These are phyloP conservation scores for Spondyliosoma cantharus DNA, from an alignment of 2,797 vertebrate genomes.

Conservation along the genomic window DNA sequence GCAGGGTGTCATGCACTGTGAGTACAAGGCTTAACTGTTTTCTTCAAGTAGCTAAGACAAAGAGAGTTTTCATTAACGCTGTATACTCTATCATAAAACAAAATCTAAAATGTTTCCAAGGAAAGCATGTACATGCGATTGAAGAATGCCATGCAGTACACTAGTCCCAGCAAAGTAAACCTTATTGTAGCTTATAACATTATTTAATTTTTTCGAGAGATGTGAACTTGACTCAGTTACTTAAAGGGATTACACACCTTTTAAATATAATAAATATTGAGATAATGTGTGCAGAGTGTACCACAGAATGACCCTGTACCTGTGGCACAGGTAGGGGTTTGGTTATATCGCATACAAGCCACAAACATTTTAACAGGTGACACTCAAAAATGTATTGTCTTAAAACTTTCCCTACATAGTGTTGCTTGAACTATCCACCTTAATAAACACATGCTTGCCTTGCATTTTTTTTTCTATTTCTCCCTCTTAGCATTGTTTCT, in stretches of 20 bases:
- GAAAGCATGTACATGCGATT: neutral
- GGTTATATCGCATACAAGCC: too few species aligned
- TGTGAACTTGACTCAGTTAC: neutral
- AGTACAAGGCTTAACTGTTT: constrained; percentile 65
- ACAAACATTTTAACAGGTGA: too few species aligned
- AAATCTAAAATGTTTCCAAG: constrained; percentile 12
- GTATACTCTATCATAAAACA: neutral
- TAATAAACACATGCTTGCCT: too few species aligned
- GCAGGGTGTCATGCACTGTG: constrained; percentile 33
- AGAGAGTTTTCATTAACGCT: constrained; percentile 60
- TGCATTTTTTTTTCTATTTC: too few species aligned
- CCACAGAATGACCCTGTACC: too few species aligned
- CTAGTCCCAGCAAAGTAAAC: neutral
- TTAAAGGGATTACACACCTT: too few species aligned
- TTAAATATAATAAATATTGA: neutral
- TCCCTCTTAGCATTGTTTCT: too few species aligned
- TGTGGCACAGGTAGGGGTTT: too few species aligned
- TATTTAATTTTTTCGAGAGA: neutral
- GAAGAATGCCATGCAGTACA: neutral
- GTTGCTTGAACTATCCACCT: too few species aligned
- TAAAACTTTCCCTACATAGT: too few species aligned
- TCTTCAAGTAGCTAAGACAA: constrained; percentile 57
- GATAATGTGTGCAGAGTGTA: neutral
- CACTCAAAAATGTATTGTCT: too few species aligned
- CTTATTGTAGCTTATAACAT: neutral